Base-by-base conservation (phyloP, 2,888 invertebrate genomes). In the Cantharis flavilabris region DNA sequence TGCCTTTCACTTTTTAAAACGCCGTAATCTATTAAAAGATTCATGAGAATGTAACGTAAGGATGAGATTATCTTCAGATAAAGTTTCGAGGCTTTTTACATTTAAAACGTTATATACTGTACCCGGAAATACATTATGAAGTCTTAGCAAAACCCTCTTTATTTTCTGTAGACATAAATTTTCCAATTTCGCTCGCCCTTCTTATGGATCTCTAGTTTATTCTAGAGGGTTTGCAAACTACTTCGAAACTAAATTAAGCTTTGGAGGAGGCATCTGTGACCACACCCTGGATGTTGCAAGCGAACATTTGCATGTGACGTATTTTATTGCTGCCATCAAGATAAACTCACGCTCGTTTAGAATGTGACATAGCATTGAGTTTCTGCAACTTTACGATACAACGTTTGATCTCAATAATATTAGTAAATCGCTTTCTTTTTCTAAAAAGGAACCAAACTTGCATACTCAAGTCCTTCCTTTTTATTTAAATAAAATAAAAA, bases 291-390 rank as follows among this genome's bases (percentile, higher is more conserved):
- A 86, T 86, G 86, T 86, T 86, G 86, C 84, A 84, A 83, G 83
- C 83, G 85, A 86, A 86, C 88, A 88, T 88, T 89, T 89, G 89
- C 88, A 88, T 87, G 88, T 89, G 89, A 89, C 89, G 88, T 88
- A 87, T 88, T 89, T 88, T 89, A 89, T 88, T 88, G 87, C 88
- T 86, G 84, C 84, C 86, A 86, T 86, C 85, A 83, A 84, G 84
- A 85, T 84, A 85, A 84, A 84, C 84, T 83, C 84, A 81, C 80
- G 82, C 82, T 82, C 83, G 83, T 82, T 84, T 83, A 81, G 83
- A 83, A 82, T 83, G 84, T 82, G 82, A 83, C 82, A 81, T 81
- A 80, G 81, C 83, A 83, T 82, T 83, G 82, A 82, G 82, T 83
- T 81, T 80, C 81, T 80, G 80, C 79, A 75, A 78, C 81, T 82